Evolutionary conservation across 2,888 invertebrate species (phyloP), one percentile per base, ranked within the genome.

Genomic region (Tinea trinotella): DNA sequence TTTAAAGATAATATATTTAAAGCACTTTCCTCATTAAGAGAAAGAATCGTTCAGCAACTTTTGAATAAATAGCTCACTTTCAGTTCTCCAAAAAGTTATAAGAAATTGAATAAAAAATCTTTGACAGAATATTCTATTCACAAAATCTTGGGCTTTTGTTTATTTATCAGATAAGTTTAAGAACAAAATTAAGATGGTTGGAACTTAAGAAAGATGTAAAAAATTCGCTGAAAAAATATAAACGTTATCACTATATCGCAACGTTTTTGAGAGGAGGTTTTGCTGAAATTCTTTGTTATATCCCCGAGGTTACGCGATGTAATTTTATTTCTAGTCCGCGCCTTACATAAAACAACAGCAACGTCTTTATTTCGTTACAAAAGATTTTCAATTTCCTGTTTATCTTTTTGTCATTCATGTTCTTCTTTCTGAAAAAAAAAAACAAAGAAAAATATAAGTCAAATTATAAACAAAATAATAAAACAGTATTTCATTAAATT

Each of bases 321-420:
- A 46, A 46, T 46, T 46, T 46, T 46, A 46, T 46, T 46, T 46
- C 19, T 17, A 18, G 40, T 40, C 40, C 40, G 40, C 40, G 40
- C 13, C 40, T 40, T 15, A 40, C 12, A 40, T 40, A 40, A 40
- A 40, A 40, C 40, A 40, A 46, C 46, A 46, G 19, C 46, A 46
- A 46, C n/a, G 46, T 46, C 46, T 19, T 46, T 46, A 46, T 46
- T 46, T 17, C n/a, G 46, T 46, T 46, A 19, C 46, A 46, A 19
- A 46, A 46, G 46, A 17, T 46, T 46, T 15, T 46, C 46, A 46
- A 46, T 46, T 46, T 46, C 46, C 19, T 46, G 40, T 2, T 15
- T 19, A n/a, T 36, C 10, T 19, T 46, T 19, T 46, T 46, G 17
- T 44, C 36, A 12, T 13, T 36, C 36, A 22, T 22, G 4, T 22